phyloP scores from a whole-genome alignment of 2,888 invertebrate genomes.

The Microctonus brassicae region DNA sequence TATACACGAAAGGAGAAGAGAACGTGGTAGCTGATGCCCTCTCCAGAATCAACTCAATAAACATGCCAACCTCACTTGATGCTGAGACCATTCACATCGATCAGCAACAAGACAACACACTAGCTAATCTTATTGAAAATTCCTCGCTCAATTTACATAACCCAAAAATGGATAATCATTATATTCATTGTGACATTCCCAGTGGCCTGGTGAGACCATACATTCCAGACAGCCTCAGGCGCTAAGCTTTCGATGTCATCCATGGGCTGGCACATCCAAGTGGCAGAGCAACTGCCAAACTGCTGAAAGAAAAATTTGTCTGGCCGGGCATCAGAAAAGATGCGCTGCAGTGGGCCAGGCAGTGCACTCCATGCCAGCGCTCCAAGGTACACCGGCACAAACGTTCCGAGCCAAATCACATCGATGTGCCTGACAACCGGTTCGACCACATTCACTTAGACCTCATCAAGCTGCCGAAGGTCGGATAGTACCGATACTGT shows the following conservation, averaged over 20 bases:
- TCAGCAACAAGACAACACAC: not conserved
- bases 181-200: slow-evolving; percentile 35
- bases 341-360: slow-evolving; percentile 47
- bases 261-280: slow-evolving; percentile 45
- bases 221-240: slow-evolving; percentile 38
- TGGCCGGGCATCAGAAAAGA: slow-evolving; percentile 54
- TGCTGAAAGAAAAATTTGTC: slow-evolving; percentile 47
- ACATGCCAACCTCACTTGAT: not conserved
- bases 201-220: slow-evolving; percentile 36
- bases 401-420: slow-evolving; percentile 5
- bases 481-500: slow-evolving; percentile 52
- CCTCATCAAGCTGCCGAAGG: slow-evolving; percentile 42
- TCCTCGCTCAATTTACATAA: not conserved
- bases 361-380: slow-evolving; percentile 56
- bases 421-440: slow-evolving; percentile 28
- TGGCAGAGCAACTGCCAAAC: slow-evolving; percentile 38
- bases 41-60: slow-evolving; percentile 11
- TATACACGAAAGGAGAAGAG: slow-evolving; percentile 30
- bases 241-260: slow-evolving; percentile 35
- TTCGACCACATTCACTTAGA: slow-evolving; percentile 38
- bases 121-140: not conserved
- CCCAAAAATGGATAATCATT: not conserved
- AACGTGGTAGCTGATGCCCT: slow-evolving; percentile 42
- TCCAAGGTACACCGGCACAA: slow-evolving; percentile 47
- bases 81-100: not conserved